Evolutionary conservation across 2,113 vertebrate species (phyloP), one percentile per base, ranked within the genome.

Genomic region (Motacilla tschutschensis): DNA sequence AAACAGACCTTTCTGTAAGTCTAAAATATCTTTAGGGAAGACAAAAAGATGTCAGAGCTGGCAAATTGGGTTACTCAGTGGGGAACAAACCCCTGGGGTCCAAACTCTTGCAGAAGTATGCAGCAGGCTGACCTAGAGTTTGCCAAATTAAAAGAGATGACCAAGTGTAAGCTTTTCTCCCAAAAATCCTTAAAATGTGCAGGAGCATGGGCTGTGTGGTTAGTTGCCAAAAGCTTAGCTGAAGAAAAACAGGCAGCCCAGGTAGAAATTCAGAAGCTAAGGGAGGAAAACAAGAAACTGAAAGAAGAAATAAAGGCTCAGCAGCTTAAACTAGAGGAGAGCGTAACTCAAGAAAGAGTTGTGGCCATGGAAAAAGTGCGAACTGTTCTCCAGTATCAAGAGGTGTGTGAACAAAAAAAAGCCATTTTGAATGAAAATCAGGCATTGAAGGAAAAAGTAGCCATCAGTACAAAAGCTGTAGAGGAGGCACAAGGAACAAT

Each of bases 81-180:
- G 87, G 94, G 92, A 38, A 72, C 89, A 64, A 94, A 94, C 33
- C 92, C 94, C 43, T 93, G 94, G 94, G 81, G 84, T 57, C 71
- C 67, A 0, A 70, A 91, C 43, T 91, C 88, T 35, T 95, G 66
- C 91, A 91, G 43, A 75, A 95, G 81, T n/a, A 91, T 95, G 63
- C 88, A 93, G 75, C 86, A 95, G 64, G 94, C 91, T 79, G 87
- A 93, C 55, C 59, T 86, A 7, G 84, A 94, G 59, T 94, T 95
- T 65, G 63, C 89, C 59, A 90, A 31, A 60, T 54, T 94, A 58
- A 95, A 83, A 76, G 89, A 88, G 72, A 86, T 28, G 1, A 46
- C 71, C 17, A 95, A 93, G n/a, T 72, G 54, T 38, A 93, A 90
- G 40, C 70, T 93, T 47, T 94, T 94, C 91, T 90, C 91, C 20